These are phyloP conservation scores for Stigmatopora nigra DNA, from an alignment of 2,113 vertebrate genomes.

Conservation along the genomic window DNA sequence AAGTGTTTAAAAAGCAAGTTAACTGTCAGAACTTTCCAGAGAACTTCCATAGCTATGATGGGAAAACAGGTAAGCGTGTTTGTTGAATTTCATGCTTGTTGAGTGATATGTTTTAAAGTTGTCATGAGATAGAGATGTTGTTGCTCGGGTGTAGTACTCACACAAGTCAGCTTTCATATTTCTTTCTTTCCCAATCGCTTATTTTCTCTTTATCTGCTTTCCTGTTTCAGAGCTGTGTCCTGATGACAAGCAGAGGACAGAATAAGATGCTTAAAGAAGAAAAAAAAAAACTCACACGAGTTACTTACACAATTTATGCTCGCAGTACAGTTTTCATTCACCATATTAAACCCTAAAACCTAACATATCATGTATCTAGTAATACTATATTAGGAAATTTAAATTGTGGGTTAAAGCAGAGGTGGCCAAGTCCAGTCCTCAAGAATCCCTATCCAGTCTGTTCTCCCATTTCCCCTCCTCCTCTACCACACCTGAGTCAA, in stretches of 20 bases:
- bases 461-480: too few relatives aligned
- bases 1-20: slow-evolving; percentile 53
- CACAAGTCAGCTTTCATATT: not conserved
- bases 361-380: not conserved
- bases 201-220: slow-evolving; percentile 5
- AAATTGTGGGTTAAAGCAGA: too few relatives aligned
- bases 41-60: slow-evolving; percentile 49
- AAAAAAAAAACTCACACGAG: not conserved
- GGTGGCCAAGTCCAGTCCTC: too few relatives aligned
- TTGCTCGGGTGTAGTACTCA: not conserved
- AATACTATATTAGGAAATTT: too few relatives aligned
- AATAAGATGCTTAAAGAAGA: slow-evolving; percentile 16
- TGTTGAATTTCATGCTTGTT: not conserved
- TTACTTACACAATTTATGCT: not conserved
- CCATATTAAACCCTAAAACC: not conserved
- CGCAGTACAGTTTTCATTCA: not conserved
- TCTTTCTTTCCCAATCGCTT: not conserved
- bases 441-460: too few relatives aligned
- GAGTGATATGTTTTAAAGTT: not conserved
- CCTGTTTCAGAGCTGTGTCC: slow-evolving; percentile 59
- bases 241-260: slow-evolving; percentile 32
- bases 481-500: too few relatives aligned
- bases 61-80: slow-evolving; percentile 45
- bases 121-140: slow-evolving; percentile 35
- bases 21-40: slow-evolving; percentile 58